A percentile compares a stretch with the other conserved stretches of the same genome.
These are phyloP conservation scores for Phoeniculus purpureus DNA, from an alignment of 2,797 vertebrate species.

Conservation along the genomic window DNA sequence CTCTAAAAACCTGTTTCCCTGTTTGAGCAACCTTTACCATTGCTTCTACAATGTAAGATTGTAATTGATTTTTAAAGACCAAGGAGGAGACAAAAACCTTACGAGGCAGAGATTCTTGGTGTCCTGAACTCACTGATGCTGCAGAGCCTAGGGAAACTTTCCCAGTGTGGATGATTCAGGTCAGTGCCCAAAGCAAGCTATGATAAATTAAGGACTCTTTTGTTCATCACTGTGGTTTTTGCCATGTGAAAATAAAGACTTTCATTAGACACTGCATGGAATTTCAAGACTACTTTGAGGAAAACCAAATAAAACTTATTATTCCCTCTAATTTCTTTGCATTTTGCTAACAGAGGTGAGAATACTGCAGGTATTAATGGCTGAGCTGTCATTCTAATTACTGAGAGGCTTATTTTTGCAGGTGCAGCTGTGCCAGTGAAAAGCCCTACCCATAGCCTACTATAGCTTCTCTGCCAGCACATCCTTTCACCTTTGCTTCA, in stretches of 20 bases:
- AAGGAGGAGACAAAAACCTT: not conserved
- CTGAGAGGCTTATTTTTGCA: not conserved
- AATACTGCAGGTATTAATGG: not conserved
- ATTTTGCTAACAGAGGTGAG: not conserved
- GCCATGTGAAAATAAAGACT: not conserved
- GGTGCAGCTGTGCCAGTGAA: not conserved
- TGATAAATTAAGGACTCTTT: not conserved
- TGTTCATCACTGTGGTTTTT: not conserved
- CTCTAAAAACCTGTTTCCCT: not conserved
- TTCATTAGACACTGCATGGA: not conserved
- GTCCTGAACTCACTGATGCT: not conserved
- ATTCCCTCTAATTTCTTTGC: not conserved
- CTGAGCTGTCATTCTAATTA: not conserved
- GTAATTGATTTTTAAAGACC: not conserved
- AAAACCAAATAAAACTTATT: not conserved
- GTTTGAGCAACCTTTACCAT: not conserved
- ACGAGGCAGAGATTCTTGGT: not conserved
- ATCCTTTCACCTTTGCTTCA: not conserved
- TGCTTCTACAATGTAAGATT: not conserved
- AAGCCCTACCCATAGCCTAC: not conserved
- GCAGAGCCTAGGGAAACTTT: not conserved
- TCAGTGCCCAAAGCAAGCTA: not conserved
- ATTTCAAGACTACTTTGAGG: not conserved
- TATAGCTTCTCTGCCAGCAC: rapidly evolving
- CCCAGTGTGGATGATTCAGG: not conserved